phyloP scores from a whole-genome alignment of 2,113 vertebrate species.

The Hemibagrus wyckioides region DNA sequence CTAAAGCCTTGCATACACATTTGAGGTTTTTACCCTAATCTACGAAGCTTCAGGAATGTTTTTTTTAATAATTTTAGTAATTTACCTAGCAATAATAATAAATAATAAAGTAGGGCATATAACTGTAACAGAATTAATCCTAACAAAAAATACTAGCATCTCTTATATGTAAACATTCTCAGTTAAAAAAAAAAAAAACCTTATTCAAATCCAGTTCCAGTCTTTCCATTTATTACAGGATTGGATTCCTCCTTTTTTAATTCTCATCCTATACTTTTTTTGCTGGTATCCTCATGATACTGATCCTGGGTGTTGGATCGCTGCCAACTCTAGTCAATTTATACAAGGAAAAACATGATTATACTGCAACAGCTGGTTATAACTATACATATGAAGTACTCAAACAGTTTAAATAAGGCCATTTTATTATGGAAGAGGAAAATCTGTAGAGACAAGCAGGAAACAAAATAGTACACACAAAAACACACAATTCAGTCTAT shows the following conservation, averaged over 20 bases:
- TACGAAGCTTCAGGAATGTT: not conserved
- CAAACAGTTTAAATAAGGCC: not conserved
- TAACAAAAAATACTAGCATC: not conserved
- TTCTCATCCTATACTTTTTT: not conserved
- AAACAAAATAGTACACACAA: not conserved
- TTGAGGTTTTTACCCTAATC: not conserved
- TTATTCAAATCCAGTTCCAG: not conserved
- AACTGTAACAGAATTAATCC: not conserved
- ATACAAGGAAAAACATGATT: not conserved
- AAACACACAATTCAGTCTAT: not conserved
- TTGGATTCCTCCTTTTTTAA: not conserved
- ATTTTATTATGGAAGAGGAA: conserved; percentile 2
- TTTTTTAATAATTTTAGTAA: not conserved
- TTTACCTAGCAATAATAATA: not conserved
- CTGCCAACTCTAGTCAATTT: not conserved
- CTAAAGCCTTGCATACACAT: not conserved
- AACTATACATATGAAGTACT: not conserved
- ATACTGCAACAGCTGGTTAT: not conserved
- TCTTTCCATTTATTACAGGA: not conserved
- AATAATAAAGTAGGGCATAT: not conserved
- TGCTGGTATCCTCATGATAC: not conserved
- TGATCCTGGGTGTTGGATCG: not conserved
- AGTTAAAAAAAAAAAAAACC: not conserved
- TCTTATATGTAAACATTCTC: not conserved
- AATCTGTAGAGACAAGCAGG: not conserved